A percentile compares a stretch with the other conserved stretches of the same genome.
Evolutionary conservation across 2,797 vertebrate genomes (phyloP).

Genomic region (Odontamblyopus lacepedii): DNA sequence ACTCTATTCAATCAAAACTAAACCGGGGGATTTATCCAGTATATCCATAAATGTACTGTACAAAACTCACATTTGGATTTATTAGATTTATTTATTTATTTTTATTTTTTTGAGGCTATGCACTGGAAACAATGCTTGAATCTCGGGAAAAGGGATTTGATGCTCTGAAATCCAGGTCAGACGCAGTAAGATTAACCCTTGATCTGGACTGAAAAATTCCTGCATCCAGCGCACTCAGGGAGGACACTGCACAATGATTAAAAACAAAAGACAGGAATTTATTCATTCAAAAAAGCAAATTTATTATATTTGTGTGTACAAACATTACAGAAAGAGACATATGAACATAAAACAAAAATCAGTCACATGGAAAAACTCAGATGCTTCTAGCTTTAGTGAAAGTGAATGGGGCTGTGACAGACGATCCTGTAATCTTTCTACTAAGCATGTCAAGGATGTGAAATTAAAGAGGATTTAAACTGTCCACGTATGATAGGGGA

Average conservation of each 20-base stretch:
- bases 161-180: slow-evolving; percentile 59
- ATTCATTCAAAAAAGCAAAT: slow-evolving; percentile 54
- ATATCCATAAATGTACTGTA: slow-evolving; percentile 27
- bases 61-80: slow-evolving; percentile 38
- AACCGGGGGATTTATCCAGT: slow-evolving; percentile 33
- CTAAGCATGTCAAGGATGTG: slow-evolving; percentile 31
- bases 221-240: slow-evolving; percentile 17
- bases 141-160: slow-evolving; percentile 52
- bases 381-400: slow-evolving; percentile 34
- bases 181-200: slow-evolving; percentile 46
- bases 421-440: slow-evolving; percentile 25
- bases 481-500: slow-evolving; percentile 42
- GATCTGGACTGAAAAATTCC: slow-evolving; percentile 42
- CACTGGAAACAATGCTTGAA: slow-evolving; percentile 45
- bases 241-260: slow-evolving; percentile 15
- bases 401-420: slow-evolving; percentile 32
- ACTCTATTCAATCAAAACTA: slow-evolving; percentile 1
- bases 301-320: slow-evolving; percentile 61
- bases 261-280: slow-evolving; percentile 25
- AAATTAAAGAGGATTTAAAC: slow-evolving; percentile 49
- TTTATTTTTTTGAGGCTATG: slow-evolving; percentile 14
- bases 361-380: slow-evolving; percentile 44
- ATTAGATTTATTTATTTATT: slow-evolving; percentile 13
- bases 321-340: slow-evolving; percentile 55
- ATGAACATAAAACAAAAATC: slow-evolving; percentile 58